Evolutionary conservation across 2,113 vertebrate species (phyloP), one percentile per base, ranked within the genome.

Genomic region (Leptosomus discolor): DNA sequence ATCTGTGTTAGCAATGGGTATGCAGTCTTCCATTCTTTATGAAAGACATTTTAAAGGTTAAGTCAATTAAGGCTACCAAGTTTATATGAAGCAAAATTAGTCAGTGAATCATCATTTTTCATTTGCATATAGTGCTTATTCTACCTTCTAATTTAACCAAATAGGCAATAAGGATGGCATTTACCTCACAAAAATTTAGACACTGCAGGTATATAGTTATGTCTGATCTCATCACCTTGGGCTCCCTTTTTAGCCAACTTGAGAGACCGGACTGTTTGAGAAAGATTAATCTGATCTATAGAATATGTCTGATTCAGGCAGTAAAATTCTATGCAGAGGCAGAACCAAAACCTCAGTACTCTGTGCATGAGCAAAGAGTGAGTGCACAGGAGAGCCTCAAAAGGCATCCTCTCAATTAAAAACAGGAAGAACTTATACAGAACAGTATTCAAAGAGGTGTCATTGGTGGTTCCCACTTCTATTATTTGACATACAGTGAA

Each of bases 1-100:
- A 80, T 22, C 22, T 43, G 9, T 34, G 56, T 61, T 80, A 75
- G 11, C 45, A 81, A 46, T 27, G 26, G 29, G 6, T 71, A 46
- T 46, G 19, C 15, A 88, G 17, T 71, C 56, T 84, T 91, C 71
- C 36, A 63, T 60, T 84, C 56, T 75, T 75, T 30, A 75, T 48
- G 20, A 68, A 84, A 92, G 48, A 43, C 15, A 74, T 70, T 93
- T 37, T 94, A 92, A 95, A 96, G 58, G 69, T 95, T 86, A 91
- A 90, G 76, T 82, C 89, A 92, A 61, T 91, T 92, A 96, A 87
- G 48, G 61, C 69, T 73, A 68, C 32, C 20, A 45, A 91, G 69
- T 75, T 95, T 82, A 71, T 57, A 73, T 34, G 70, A 94, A 92
- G 65, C 8, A 76, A 93, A 95, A 69, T 77, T 86, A 96, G 67